Evolutionary conservation across 2,797 vertebrate species (phyloP), one percentile per base, ranked within the genome.

Genomic region (Galago senegalensis): DNA sequence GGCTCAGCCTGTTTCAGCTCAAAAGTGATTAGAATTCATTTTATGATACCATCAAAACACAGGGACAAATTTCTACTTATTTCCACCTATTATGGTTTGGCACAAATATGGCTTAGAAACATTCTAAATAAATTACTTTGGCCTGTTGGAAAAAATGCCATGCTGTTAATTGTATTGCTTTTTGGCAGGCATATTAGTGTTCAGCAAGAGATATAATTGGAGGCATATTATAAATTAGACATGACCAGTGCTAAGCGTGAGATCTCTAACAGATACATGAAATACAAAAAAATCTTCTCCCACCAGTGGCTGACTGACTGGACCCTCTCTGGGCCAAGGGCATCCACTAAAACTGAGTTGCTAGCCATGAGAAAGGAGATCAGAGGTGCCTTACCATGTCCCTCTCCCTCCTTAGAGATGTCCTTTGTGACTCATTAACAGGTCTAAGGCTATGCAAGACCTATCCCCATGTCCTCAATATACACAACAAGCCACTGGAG

Each of bases 81-180:
- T 95, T 93, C 89, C 31, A 89, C 86, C 85, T 93, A 27, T 94
- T 90, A 77, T 80, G 63, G 70, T 91, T 89, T 97, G 65, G 92
- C 86, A 83, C 77, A 92, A 76, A 89, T 82, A 37, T 17, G 56
- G 46, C 72, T 31, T 86, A 29, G 2, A 94, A 18, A 65, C 60
- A 56, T 89, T 94, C 73, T 75, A 93, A 91, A 58, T 53, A 63
- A 60, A 94, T 90, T 84, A 73, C 79, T 43, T 96, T 77, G 87
- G 12, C 91, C 80, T 96, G 95, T 83, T 56, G 90, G 85, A 56
- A 80, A 96, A 89, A 90, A 69, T 89, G 4, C 73, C 94, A 80
- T 70, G 7, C 91, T 97, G 95, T 85, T 96, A 94, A 93, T 88
- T 96, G 95, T 91, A 96, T 96, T 97, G 95, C 83, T 95, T 91